These are phyloP conservation scores for Globodera rostochiensis DNA, from an alignment of 1,140 invertebrate genomes.

Conservation along the genomic window DNA sequence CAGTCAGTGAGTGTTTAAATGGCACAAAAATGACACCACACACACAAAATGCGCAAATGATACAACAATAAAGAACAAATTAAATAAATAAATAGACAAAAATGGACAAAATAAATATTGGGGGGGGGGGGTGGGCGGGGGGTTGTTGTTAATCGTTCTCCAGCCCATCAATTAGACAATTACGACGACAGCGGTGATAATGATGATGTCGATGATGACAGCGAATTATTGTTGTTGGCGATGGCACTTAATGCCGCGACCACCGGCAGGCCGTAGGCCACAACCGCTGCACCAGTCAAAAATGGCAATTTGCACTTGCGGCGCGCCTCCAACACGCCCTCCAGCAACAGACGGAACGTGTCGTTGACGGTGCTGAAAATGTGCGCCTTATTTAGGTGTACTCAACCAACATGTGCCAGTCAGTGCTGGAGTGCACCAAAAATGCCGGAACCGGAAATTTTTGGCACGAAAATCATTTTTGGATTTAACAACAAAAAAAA, in stretches of 20 bases:
- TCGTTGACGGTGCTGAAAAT: conserved; percentile 3
- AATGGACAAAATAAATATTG: background rate
- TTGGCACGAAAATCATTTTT: background rate
- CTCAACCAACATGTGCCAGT: too few relatives aligned
- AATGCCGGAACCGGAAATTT: conserved; percentile 2
- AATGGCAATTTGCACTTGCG: conserved; percentile 48
- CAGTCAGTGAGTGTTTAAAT: background rate
- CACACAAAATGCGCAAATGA: background rate
- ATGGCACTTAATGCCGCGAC: conserved; percentile 1
- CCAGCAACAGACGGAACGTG: conserved; percentile 45
- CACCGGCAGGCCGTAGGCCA: conserved; percentile 54
- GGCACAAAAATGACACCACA: background rate
- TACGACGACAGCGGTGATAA: too few relatives aligned
- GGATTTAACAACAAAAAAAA: background rate
- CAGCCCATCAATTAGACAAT: background rate
- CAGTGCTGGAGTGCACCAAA: conserved; percentile 3
- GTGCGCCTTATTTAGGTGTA: too few relatives aligned
- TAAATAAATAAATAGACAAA: background rate
- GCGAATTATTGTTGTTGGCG: conserved; percentile 14
- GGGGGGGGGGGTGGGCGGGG: conserved; percentile 32
- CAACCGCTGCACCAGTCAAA: conserved; percentile 57
- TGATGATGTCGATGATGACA: conserved; percentile 4
- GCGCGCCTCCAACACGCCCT: conserved; percentile 51
- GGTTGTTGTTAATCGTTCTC: conserved; percentile 5
- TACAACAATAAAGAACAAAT: too few relatives aligned